Conservation (phyloP, 2,888 invertebrate species). For the Lamproptera curius region DNA sequence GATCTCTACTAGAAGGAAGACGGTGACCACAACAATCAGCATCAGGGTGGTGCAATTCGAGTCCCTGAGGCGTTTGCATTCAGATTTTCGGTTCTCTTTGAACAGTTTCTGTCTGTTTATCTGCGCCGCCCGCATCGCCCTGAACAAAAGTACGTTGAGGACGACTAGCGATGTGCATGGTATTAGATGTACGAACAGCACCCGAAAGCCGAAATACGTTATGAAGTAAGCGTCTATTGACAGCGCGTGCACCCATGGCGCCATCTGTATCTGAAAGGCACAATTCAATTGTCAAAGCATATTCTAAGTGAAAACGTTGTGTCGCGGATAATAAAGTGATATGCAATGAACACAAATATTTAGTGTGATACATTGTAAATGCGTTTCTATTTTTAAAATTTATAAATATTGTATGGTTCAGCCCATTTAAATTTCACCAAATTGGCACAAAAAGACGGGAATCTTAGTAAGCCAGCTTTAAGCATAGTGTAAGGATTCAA, state of each 20-base stretch:
- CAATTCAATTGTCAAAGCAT: constrained; percentile 27
- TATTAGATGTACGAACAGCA: constrained; percentile 93
- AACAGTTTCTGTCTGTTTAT: constrained; percentile 86
- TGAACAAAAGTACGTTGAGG: constrained; percentile 91
- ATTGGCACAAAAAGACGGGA: no score
- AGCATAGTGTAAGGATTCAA: no score
- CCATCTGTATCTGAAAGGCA: constrained; percentile 66
- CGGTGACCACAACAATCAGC: constrained; percentile 92
- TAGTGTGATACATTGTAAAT: no score
- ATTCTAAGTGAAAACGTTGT: no score
- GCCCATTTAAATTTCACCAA: no score
- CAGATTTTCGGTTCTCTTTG: constrained; percentile 85
- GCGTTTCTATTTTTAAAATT: no score
- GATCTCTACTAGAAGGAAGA: constrained; percentile 89
- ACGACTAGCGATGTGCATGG: constrained; percentile 94
- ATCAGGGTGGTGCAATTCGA: constrained; percentile 92
- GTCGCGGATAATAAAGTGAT: no score
- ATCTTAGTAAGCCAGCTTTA: no score
- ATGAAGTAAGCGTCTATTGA: constrained; percentile 88
- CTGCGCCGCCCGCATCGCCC: constrained; percentile 91
- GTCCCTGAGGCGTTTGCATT: constrained; percentile 87
- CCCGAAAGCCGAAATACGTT: constrained; percentile 89
- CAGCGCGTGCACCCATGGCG: constrained; percentile 85
- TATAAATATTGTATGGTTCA: no score
- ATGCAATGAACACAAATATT: no score